These are phyloP conservation scores for Crocallis elinguaria DNA, from an alignment of 2,888 invertebrate genomes.

Conservation along the genomic window DNA sequence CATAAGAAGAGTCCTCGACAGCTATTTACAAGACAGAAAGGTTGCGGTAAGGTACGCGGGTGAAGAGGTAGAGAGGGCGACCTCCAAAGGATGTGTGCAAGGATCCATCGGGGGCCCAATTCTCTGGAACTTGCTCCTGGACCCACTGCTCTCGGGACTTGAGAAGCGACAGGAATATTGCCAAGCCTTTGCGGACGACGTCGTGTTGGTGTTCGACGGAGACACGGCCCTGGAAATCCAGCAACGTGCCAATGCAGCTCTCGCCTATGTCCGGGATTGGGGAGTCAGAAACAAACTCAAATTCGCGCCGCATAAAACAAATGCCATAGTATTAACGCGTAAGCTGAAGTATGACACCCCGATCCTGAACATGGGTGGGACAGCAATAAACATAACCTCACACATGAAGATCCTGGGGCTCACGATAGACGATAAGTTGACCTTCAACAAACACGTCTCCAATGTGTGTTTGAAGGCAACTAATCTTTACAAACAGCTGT, in stretches of 20 bases:
- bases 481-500: background rate
- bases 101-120: background rate
- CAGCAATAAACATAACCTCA: background rate
- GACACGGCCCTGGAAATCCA: background rate
- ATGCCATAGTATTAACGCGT: background rate
- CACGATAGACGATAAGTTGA: slow-evolving; percentile 2
- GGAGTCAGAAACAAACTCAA: no score
- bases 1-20: background rate
- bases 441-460: no score
- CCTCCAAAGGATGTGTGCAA: slow-evolving; percentile 21
- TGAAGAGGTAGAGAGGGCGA: background rate
- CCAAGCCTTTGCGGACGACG: background rate
- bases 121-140: background rate
- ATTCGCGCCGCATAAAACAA: no score
- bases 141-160: background rate
- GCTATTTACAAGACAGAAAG: background rate
- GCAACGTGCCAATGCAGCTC: background rate
- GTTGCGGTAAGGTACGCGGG: slow-evolving; percentile 13
- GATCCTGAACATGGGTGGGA: background rate
- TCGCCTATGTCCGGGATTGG: background rate
- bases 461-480: background rate
- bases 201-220: background rate
- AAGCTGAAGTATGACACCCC: background rate
- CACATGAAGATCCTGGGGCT: slow-evolving; percentile 9
- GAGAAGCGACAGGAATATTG: background rate